phyloP scores from a whole-genome alignment of 2,888 invertebrate genomes.

The Leptinotarsa tumamoca region DNA sequence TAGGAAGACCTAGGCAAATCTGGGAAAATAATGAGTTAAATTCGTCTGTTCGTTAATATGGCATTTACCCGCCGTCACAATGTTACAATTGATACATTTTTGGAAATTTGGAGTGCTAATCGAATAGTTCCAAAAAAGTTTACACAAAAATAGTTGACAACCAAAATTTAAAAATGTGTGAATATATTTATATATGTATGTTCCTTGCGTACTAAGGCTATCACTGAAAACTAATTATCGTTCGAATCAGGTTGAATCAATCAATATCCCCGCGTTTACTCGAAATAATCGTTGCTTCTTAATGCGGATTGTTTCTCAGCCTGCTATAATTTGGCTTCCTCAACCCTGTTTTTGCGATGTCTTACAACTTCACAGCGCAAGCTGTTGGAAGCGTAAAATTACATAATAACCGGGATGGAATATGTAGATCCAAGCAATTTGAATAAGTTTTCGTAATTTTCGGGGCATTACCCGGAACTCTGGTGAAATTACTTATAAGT shows the following conservation, averaged over 20 bases:
- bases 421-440: slow-evolving; percentile 14
- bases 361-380: slow-evolving; percentile 9
- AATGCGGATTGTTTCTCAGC: slow-evolving; percentile 5
- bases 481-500: not conserved
- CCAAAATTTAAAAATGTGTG: no score
- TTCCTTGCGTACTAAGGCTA: not conserved
- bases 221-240: not conserved
- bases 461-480: slow-evolving; percentile 2
- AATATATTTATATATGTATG: not conserved
- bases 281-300: slow-evolving; percentile 5
- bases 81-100: no score
- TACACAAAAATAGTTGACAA: no score
- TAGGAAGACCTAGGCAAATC: no score
- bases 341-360: slow-evolving; percentile 9
- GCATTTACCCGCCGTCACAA: no score
- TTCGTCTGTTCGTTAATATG: no score
- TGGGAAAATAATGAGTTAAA: no score
- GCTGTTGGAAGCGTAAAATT: slow-evolving; percentile 4
- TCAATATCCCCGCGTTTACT: not conserved
- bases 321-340: slow-evolving; percentile 15
- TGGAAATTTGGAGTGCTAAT: no score
- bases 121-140: no score
- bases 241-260: not conserved
- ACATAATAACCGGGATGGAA: slow-evolving; percentile 10
- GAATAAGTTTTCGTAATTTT: slow-evolving; percentile 19